These are phyloP conservation scores for Monodelphis domestica DNA, from an alignment of 2,797 vertebrate species.

Conservation along the genomic window DNA sequence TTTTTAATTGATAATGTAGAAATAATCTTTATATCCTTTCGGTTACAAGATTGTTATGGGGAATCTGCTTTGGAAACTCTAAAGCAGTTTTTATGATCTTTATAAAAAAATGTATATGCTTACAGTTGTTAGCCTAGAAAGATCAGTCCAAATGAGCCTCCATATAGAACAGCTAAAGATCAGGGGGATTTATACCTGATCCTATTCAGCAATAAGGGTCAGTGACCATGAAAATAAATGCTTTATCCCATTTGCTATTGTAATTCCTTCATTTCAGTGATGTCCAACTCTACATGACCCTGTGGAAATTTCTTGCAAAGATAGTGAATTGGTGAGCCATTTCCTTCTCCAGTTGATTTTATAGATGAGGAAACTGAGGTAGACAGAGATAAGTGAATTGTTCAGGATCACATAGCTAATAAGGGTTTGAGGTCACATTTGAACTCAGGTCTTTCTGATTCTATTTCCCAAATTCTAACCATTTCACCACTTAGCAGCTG, in stretches of 20 bases:
- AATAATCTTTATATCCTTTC: neutral
- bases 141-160: neutral
- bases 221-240: neutral
- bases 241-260: neutral
- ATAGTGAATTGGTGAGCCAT: no score
- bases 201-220: neutral
- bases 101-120: neutral
- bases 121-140: neutral
- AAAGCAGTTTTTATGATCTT: neutral
- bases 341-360: no score
- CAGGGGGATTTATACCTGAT: neutral
- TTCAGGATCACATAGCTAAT: no score
- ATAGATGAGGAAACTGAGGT: no score
- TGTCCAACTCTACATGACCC: no score
- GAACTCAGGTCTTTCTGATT: no score
- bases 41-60: neutral
- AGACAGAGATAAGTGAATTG: no score
- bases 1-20: neutral
- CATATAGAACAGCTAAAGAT: neutral
- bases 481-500: no score
- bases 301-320: no score
- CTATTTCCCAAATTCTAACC: no score
- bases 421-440: no score
- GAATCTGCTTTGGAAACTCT: neutral
- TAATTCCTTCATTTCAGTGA: no score